Percentiles rank a stretch among this genome's conserved stretches.
phyloP scores from a whole-genome alignment of 2,888 invertebrate species.

The Lissonota sp. region DNA sequence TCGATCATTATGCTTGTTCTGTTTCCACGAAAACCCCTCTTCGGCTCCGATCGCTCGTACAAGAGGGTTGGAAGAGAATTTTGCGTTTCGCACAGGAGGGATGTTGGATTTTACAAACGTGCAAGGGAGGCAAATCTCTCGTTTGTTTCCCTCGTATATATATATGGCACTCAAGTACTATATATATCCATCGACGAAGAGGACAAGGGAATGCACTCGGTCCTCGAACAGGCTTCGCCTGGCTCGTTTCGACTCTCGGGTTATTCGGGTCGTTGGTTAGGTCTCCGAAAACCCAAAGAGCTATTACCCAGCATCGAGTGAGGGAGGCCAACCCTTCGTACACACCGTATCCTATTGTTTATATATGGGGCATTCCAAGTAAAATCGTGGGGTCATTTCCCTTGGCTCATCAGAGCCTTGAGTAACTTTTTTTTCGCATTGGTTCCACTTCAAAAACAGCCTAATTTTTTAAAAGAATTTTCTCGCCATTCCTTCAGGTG shows the following conservation, averaged over 20 bases:
- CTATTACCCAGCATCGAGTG: slow-evolving; percentile 42
- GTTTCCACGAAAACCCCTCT: not conserved
- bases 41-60: slow-evolving; percentile 6
- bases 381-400: no score
- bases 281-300: slow-evolving; percentile 44
- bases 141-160: slow-evolving; percentile 51
- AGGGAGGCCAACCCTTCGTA: slow-evolving; percentile 1
- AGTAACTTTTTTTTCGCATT: no score
- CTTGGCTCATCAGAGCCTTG: no score
- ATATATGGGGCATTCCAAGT: no score
- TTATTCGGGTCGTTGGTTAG: slow-evolving; percentile 52
- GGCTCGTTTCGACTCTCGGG: slow-evolving; percentile 34
- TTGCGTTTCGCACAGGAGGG: not conserved
- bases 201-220: slow-evolving; percentile 55
- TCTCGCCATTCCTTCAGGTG: no score
- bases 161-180: slow-evolving; percentile 37
- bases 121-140: slow-evolving; percentile 18
- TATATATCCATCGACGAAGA: slow-evolving; percentile 6
- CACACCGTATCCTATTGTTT: not conserved
- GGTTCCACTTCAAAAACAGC: no score
- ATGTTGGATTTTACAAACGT: slow-evolving; percentile 21
- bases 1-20: slow-evolving; percentile 32
- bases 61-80: slow-evolving; percentile 24
- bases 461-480: no score
- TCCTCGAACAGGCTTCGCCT: slow-evolving; percentile 39